Evolutionary conservation across 2,797 vertebrate genomes (phyloP).

Genomic region (Phataginus tetradactyla): DNA sequence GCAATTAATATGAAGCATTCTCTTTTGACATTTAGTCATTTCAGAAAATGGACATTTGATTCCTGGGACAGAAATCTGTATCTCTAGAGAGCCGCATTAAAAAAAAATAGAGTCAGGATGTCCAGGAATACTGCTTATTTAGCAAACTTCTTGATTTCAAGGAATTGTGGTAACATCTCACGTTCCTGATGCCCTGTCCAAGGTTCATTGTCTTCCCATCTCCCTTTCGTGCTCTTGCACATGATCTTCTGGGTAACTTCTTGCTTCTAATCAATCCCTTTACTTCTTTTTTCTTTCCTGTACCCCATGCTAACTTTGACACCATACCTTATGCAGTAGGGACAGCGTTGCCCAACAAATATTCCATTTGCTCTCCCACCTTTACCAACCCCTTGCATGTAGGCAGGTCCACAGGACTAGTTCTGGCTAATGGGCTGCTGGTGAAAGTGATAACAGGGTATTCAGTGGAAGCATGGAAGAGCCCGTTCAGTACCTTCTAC

Average conservation of each 20-base stretch:
- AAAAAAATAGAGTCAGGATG: neutral
- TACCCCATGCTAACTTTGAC: neutral
- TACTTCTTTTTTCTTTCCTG: neutral
- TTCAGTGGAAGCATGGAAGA: neutral
- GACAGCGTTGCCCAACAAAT: neutral
- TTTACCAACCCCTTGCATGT: neutral
- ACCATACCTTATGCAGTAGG: neutral
- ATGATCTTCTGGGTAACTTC: neutral
- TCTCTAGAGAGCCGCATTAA: constrained; percentile 47
- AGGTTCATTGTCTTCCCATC: neutral
- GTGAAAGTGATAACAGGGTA: neutral
- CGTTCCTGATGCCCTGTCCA: neutral
- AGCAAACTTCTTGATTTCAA: constrained; percentile 43
- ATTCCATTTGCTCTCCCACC: neutral
- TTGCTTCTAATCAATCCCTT: neutral
- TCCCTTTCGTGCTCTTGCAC: neutral
- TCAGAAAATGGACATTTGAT: constrained; percentile 78
- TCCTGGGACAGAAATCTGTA: constrained; percentile 74
- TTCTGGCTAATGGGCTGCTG: neutral
- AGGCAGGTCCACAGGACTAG: neutral
- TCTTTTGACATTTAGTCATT: constrained; percentile 74
- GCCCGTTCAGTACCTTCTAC: neutral
- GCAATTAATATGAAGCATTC: constrained; percentile 74
- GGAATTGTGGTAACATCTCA: neutral
- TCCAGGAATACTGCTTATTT: constrained; percentile 43